Conservation (phyloP, 2,113 vertebrate species). For the Embiotoca jacksoni region DNA sequence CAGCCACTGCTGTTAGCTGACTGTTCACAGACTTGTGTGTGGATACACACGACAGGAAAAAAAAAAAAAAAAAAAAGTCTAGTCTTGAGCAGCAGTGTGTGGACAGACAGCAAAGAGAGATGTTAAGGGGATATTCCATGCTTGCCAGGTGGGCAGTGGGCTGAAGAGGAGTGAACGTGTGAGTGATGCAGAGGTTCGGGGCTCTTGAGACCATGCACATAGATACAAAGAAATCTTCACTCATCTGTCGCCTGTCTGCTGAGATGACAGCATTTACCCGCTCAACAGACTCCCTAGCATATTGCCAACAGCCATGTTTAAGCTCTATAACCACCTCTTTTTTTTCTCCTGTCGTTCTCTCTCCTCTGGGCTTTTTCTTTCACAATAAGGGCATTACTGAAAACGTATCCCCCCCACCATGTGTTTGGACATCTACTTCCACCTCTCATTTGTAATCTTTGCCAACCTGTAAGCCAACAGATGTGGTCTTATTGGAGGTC, state of each 20-base stretch:
- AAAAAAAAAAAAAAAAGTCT: background rate
- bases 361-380: conserved; percentile 17
- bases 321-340: conserved; percentile 27
- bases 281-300: conserved; percentile 59
- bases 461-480: conserved; percentile 43
- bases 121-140: conserved; percentile 66
- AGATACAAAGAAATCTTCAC: conserved; percentile 60
- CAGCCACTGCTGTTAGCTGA: conserved; percentile 50
- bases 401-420: conserved; percentile 20
- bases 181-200: conserved; percentile 43
- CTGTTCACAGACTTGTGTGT: conserved; percentile 39
- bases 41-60: conserved; percentile 27
- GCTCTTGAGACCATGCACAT: conserved; percentile 63
- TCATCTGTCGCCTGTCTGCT: conserved; percentile 71
- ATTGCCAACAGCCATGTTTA: conserved; percentile 38
- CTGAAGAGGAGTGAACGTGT: conserved; percentile 55
- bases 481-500: conserved; percentile 64
- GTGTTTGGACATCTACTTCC: conserved; percentile 34
- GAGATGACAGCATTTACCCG: conserved; percentile 66
- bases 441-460: conserved; percentile 43
- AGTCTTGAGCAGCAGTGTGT: conserved; percentile 48
- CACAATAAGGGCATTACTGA: conserved; percentile 15
- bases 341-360: conserved; percentile 21
- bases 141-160: conserved; percentile 73
- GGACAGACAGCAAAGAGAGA: conserved; percentile 66